These are phyloP conservation scores for Fundulus diaphanus DNA, from an alignment of 2,797 vertebrate genomes.

Conservation along the genomic window DNA sequence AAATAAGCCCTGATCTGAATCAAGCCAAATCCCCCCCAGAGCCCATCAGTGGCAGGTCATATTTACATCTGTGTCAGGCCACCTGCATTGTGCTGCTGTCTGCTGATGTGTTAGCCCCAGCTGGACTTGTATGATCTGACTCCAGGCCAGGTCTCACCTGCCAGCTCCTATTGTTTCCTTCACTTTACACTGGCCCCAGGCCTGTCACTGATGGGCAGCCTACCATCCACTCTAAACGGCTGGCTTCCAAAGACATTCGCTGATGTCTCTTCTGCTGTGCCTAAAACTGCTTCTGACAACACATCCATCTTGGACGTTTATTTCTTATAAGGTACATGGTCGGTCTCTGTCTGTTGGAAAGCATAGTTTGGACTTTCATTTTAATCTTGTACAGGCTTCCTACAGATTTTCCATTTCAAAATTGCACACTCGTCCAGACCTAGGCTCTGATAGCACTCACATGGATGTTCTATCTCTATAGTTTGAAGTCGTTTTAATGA, in stretches of 20 bases:
- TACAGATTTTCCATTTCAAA: background rate
- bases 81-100: slow-evolving; percentile 70
- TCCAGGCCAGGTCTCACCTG: slow-evolving; percentile 84
- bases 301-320: slow-evolving; percentile 52
- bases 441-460: background rate
- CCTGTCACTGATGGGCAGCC: slow-evolving; percentile 78
- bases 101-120: slow-evolving; percentile 76
- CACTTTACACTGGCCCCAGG: slow-evolving; percentile 69
- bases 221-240: slow-evolving; percentile 73
- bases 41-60: slow-evolving; percentile 73
- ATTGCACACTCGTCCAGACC: background rate
- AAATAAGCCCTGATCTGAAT: slow-evolving; percentile 65
- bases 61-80: slow-evolving; percentile 73
- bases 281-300: slow-evolving; percentile 73
- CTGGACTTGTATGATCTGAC: slow-evolving; percentile 79
- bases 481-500: background rate
- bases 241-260: slow-evolving; percentile 69
- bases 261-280: slow-evolving; percentile 53
- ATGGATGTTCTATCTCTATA: background rate
- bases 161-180: slow-evolving; percentile 78
- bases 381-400: background rate
- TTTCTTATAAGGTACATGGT: slow-evolving; percentile 41
- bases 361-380: slow-evolving; percentile 1
- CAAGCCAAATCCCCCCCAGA: slow-evolving; percentile 51
- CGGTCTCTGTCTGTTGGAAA: slow-evolving; percentile 35